phyloP scores from a whole-genome alignment of 2,113 vertebrate genomes.

The Brachyhypopomus occidentalis region DNA sequence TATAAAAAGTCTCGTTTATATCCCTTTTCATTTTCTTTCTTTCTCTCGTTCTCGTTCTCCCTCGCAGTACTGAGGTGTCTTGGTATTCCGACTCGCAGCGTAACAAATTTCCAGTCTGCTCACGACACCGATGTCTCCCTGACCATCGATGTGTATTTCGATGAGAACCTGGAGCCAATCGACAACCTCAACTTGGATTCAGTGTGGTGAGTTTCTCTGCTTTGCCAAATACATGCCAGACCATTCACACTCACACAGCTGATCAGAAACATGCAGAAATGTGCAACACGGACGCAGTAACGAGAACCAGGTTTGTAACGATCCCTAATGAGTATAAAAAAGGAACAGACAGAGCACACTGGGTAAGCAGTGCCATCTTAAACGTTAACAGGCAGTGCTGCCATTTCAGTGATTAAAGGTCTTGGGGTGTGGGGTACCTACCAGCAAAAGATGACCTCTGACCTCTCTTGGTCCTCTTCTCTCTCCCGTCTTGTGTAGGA shows the following conservation, averaged over 20 bases:
- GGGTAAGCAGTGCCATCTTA: too few relatives aligned
- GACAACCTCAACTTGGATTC: conserved; percentile 85
- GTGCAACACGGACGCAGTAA: too few relatives aligned
- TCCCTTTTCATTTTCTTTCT: background rate
- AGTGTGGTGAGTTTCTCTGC: conserved; percentile 80
- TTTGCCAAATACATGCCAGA: background rate
- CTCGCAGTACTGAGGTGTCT: conserved; percentile 85
- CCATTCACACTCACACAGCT: background rate
- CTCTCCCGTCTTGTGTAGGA: background rate
- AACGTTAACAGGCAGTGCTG: too few relatives aligned
- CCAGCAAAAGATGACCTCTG: background rate
- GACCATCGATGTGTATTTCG: conserved; percentile 89
- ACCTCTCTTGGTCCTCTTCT: background rate
- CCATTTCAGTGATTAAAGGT: too few relatives aligned
- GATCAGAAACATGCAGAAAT: background rate
- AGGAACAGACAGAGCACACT: too few relatives aligned
- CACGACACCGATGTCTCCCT: conserved; percentile 91
- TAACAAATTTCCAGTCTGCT: conserved; percentile 94
- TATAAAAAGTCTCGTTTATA: background rate
- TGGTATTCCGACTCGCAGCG: conserved; percentile 83
- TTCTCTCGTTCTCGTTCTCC: background rate
- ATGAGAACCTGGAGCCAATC: conserved; percentile 83
- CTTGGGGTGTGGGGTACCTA: too few relatives aligned
- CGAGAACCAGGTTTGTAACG: too few relatives aligned
- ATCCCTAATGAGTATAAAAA: too few relatives aligned